Evolutionary conservation across 2,888 invertebrate genomes (phyloP).

Genomic region (Trichopoda pennipes): DNA sequence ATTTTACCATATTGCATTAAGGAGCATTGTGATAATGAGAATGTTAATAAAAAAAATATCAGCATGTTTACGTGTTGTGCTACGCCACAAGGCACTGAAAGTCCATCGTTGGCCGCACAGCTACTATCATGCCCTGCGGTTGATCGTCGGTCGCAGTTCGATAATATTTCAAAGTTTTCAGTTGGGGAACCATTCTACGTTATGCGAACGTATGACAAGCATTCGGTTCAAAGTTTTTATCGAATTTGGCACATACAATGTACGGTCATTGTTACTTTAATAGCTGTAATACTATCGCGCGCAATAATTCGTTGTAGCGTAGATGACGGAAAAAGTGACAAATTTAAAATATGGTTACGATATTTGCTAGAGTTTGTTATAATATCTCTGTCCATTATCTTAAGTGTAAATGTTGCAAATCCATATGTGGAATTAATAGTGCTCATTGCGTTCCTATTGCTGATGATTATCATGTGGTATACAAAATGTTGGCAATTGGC

Average conservation of each 20-base stretch:
- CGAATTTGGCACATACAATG: conserved; percentile 70
- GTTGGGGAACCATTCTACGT: conserved; percentile 3
- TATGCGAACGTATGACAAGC: conserved; percentile 67
- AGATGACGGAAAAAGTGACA: conserved; percentile 19
- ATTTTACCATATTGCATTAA: conserved; percentile 43
- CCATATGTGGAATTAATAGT: conserved; percentile 75
- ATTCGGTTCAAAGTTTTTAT: conserved; percentile 68
- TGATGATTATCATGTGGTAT: conserved; percentile 50
- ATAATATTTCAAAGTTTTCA: conserved; percentile 18
- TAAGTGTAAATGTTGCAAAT: conserved; percentile 83
- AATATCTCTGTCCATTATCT: conserved; percentile 83
- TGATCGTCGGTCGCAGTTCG: conserved; percentile 20
- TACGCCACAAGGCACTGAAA: conserved; percentile 34
- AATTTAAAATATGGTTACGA: conserved; percentile 53
- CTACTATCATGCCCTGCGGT: conserved; percentile 54
- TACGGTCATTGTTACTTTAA: conserved; percentile 69
- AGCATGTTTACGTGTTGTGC: conserved; percentile 51
- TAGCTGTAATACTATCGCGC: conserved; percentile 71
- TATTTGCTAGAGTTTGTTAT: conserved; percentile 83
- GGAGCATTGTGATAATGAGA: conserved; percentile 47
- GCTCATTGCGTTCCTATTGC: conserved; percentile 41
- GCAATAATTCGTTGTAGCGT: neutral
- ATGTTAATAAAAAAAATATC: conserved; percentile 34
- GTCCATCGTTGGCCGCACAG: conserved; percentile 62
- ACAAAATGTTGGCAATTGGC: conserved; percentile 63